Conservation (phyloP, 2,888 invertebrate genomes). For the Rhorus exstirpatorius region DNA sequence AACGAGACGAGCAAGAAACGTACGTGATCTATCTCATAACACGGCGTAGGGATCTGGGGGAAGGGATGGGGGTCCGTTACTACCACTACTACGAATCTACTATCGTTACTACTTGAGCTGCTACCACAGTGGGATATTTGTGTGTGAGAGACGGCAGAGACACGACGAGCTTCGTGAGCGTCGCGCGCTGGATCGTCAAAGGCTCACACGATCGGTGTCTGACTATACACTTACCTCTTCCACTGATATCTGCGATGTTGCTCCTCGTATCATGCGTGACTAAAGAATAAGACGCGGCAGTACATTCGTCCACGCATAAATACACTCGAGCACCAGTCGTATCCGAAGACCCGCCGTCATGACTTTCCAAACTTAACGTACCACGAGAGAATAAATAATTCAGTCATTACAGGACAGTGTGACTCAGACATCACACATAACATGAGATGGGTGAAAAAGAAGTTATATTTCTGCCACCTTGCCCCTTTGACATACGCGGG, state of each 20-base stretch:
- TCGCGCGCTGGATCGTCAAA: constrained; percentile 63
- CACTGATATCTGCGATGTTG: constrained; percentile 46
- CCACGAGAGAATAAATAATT: background rate
- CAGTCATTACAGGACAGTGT: constrained; percentile 42
- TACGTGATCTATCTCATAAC: constrained; percentile 63
- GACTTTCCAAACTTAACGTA: background rate
- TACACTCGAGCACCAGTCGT: background rate
- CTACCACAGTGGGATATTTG: constrained; percentile 44
- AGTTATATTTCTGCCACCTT: background rate
- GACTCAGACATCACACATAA: constrained; percentile 24
- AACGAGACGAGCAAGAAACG: constrained; percentile 34
- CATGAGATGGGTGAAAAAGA: background rate
- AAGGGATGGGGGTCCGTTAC: constrained; percentile 42
- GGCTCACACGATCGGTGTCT: constrained; percentile 56
- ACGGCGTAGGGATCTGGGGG: constrained; percentile 11
- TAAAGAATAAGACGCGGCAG: constrained; percentile 8
- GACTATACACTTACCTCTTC: constrained; percentile 49
- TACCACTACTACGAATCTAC: constrained; percentile 45
- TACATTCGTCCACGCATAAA: background rate
- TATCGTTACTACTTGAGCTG: constrained; percentile 41
- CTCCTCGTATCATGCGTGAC: constrained; percentile 23
- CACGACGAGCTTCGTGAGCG: constrained; percentile 58
- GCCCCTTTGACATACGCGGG: too few species aligned
- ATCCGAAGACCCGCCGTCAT: background rate
- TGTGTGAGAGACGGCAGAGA: constrained; percentile 29